phyloP scores from a whole-genome alignment of 1,140 invertebrate genomes.

The Dinothrombium tinctorium region DNA sequence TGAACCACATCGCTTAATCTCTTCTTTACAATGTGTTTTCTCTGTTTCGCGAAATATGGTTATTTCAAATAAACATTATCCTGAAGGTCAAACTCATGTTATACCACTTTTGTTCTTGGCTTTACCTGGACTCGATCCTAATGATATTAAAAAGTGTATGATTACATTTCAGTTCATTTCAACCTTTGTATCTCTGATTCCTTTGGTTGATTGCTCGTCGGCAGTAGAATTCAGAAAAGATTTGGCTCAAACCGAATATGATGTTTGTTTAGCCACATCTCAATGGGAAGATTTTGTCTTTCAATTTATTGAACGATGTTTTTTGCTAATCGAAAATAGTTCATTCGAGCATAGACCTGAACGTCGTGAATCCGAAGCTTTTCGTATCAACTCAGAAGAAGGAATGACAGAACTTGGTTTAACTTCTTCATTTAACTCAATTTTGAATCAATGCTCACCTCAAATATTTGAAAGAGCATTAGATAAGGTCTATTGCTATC shows the following conservation, averaged over 20 bases:
- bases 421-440: constrained; percentile 35
- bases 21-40: too few species aligned
- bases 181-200: constrained; percentile 45
- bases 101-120: constrained; percentile 50
- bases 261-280: constrained; percentile 50
- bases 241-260: constrained; percentile 45
- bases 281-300: constrained; percentile 68
- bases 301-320: constrained; percentile 52
- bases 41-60: constrained; percentile 42
- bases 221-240: constrained; percentile 36
- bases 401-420: constrained; percentile 39
- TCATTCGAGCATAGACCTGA: constrained; percentile 29
- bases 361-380: constrained; percentile 20
- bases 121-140: constrained; percentile 69
- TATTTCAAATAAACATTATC: constrained; percentile 26
- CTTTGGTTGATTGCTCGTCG: constrained; percentile 56
- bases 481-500: constrained; percentile 43
- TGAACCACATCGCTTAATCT: too few species aligned
- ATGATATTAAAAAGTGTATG: constrained; percentile 60
- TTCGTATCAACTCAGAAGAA: constrained; percentile 38
- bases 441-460: constrained; percentile 36
- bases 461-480: constrained; percentile 35
- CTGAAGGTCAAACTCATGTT: constrained; percentile 50
- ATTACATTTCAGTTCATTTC: constrained; percentile 47
- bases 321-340: constrained; percentile 44